phyloP scores from a whole-genome alignment of 2,888 invertebrate genomes.

The Hermodice carunculata region DNA sequence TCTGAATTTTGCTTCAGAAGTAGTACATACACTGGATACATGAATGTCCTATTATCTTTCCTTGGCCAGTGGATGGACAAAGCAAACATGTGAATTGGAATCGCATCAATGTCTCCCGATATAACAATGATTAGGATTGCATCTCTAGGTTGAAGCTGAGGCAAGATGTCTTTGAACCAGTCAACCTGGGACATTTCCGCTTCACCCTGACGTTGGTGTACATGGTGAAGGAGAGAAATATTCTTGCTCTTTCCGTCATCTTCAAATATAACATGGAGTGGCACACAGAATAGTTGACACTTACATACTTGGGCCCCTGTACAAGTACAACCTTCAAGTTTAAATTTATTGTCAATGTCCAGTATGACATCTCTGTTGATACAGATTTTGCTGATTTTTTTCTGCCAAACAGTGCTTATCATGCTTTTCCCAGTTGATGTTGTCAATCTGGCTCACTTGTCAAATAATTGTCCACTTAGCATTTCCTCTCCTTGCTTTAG shows the following conservation, averaged over 20 bases:
- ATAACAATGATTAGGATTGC: background rate
- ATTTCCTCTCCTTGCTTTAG: conserved; percentile 9
- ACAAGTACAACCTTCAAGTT: background rate
- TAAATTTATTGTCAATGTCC: background rate
- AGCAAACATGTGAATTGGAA: background rate
- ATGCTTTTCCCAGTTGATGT: background rate
- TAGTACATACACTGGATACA: conserved; percentile 16
- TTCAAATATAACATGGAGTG: no score
- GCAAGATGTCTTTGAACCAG: background rate
- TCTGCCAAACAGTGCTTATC: background rate
- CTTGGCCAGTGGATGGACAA: background rate
- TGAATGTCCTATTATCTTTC: background rate
- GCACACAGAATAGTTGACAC: no score
- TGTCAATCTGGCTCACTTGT: background rate
- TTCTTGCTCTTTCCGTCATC: no score
- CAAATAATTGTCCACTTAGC: background rate
- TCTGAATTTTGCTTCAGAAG: conserved; percentile 17
- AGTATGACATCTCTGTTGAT: background rate
- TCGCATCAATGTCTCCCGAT: background rate
- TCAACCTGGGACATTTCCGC: conserved; percentile 9
- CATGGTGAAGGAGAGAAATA: no score
- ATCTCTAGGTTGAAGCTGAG: background rate
- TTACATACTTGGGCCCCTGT: no score
- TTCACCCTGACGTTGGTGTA: background rate
- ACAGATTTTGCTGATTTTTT: background rate